Evolutionary conservation across 2,888 invertebrate species (phyloP).

Genomic region (Drosophila infuscata): DNA sequence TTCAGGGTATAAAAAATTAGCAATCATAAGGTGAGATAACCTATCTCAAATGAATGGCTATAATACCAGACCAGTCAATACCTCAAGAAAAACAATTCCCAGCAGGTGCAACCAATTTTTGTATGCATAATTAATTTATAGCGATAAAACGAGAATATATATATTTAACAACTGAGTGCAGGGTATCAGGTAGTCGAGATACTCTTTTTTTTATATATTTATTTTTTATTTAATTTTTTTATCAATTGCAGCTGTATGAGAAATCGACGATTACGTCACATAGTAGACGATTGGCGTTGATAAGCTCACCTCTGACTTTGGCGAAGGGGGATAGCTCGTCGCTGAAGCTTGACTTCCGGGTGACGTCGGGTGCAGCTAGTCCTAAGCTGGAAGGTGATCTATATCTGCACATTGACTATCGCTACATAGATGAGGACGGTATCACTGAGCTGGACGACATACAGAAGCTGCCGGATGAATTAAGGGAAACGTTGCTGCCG

Average conservation of each 20-base stretch:
- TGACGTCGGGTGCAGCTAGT: constrained; percentile 1
- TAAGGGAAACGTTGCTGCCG: constrained; percentile 31
- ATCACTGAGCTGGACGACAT: constrained; percentile 50
- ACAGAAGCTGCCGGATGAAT: constrained; percentile 49
- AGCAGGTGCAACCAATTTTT: too few species aligned
- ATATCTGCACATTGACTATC: constrained; percentile 49
- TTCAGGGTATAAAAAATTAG: too few species aligned
- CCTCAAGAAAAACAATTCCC: too few species aligned
- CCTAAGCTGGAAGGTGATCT: constrained; percentile 58
- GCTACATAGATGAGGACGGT: constrained; percentile 29
- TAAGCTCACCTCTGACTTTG: constrained; percentile 56
- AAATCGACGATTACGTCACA: constrained; percentile 72
- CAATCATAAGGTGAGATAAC: too few species aligned
- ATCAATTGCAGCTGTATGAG: constrained; percentile 79
- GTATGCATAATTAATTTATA: too few species aligned
- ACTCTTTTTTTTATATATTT: background rate
- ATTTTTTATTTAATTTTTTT: background rate
- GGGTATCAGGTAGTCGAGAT: background rate
- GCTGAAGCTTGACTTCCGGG: constrained; percentile 47
- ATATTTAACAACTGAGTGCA: background rate
- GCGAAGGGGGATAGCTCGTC: constrained; percentile 20
- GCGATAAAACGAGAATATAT: background rate
- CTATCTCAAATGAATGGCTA: too few species aligned
- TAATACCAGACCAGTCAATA: too few species aligned
- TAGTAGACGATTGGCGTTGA: constrained; percentile 72